These are phyloP conservation scores for Acanthopleura granulata DNA, from an alignment of 2,888 invertebrate species.

Conservation along the genomic window DNA sequence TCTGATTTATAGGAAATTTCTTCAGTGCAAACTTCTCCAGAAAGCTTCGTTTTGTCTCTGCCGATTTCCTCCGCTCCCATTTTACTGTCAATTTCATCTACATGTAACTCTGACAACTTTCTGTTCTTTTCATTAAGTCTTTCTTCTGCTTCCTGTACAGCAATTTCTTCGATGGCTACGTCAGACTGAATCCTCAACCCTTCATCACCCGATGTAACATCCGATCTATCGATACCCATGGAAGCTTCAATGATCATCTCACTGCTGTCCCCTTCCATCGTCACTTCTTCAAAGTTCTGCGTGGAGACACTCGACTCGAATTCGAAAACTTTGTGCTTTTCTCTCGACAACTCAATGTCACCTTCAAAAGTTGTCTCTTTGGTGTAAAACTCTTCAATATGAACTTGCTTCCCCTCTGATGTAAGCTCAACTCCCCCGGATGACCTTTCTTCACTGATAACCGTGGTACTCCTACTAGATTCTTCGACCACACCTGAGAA, in stretches of 20 bases:
- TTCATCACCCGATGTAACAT: neutral
- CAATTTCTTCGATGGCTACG: neutral
- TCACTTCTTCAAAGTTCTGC: neutral
- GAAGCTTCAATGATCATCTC: neutral
- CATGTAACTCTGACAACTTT: neutral
- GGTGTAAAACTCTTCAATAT: constrained; percentile 9
- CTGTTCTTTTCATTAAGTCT: constrained; percentile 10
- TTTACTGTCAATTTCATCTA: neutral
- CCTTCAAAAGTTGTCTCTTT: constrained; percentile 9
- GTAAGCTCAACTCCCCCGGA: neutral
- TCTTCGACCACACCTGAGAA: neutral
- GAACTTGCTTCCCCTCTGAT: neutral
- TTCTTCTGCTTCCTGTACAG: neutral
- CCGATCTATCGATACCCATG: neutral
- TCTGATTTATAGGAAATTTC: neutral
- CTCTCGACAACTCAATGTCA: neutral
- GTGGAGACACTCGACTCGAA: neutral
- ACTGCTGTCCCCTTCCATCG: neutral
- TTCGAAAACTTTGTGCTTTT: neutral
- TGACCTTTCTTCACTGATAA: neutral
- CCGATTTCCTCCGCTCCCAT: neutral
- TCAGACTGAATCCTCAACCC: neutral
- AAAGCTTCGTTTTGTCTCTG: neutral
- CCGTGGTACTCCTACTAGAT: neutral
- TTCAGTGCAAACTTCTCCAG: neutral